phyloP scores from a whole-genome alignment of 2,888 invertebrate species.

The Caenorhabditis drosophilae region DNA sequence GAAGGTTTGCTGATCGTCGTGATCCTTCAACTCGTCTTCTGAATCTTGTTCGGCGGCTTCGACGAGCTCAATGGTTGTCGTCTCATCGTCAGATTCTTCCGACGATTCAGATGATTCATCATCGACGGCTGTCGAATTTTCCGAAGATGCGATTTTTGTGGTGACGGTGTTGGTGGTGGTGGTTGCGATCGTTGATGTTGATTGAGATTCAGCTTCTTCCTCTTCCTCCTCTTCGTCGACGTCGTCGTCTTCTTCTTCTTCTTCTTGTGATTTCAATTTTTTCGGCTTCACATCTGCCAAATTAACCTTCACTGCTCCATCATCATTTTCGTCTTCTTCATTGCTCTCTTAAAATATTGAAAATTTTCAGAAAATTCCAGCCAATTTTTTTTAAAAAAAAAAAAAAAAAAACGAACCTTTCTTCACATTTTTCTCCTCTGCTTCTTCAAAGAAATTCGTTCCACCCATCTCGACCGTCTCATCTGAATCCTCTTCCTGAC shows the following conservation, averaged over 20 bases:
- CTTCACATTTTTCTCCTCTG: constrained; percentile 12
- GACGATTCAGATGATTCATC: constrained; percentile 8
- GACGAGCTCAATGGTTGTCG: constrained; percentile 20
- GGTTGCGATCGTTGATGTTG: background rate
- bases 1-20: constrained; percentile 2
- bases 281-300: constrained; percentile 30
- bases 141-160: constrained; percentile 21
- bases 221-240: no score
- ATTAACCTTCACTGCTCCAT: constrained; percentile 28
- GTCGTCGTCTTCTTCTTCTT: constrained; percentile 20
- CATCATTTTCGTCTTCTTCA: constrained; percentile 25
- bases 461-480: constrained; percentile 41
- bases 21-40: background rate
- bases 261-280: constrained; percentile 34
- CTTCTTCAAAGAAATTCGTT: constrained; percentile 49
- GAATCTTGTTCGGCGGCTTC: constrained; percentile 15
- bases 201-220: constrained; percentile 11
- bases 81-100: constrained; percentile 27
- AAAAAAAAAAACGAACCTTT: constrained; percentile 1
- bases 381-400: constrained; percentile 2
- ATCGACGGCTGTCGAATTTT: constrained; percentile 20
- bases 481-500: constrained; percentile 18
- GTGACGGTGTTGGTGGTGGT: constrained; percentile 12
- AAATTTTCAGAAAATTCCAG: background rate
- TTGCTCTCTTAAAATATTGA: constrained; percentile 8